These are phyloP conservation scores for Tragelaphus buxtoni DNA, from an alignment of 2,113 vertebrate genomes.

Conservation along the genomic window DNA sequence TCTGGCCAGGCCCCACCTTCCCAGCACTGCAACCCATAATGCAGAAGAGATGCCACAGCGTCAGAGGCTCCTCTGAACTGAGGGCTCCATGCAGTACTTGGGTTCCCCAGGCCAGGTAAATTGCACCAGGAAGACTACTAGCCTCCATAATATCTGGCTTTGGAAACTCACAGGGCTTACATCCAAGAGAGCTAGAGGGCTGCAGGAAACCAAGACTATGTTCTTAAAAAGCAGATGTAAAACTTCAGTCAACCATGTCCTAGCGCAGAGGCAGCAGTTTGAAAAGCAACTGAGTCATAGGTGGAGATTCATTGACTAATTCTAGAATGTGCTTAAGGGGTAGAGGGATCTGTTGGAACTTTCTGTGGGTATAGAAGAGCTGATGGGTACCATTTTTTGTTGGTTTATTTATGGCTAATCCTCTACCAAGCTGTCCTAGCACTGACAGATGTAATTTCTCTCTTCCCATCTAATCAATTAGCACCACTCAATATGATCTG, in stretches of 20 bases:
- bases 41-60: neutral
- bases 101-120: neutral
- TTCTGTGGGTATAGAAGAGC: neutral
- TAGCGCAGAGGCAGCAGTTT: neutral
- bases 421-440: neutral
- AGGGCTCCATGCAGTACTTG: neutral
- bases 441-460: neutral
- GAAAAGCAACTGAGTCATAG: neutral
- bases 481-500: neutral
- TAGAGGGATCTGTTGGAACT: neutral
- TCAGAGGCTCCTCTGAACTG: neutral
- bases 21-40: neutral
- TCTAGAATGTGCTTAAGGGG: neutral
- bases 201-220: neutral
- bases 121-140: neutral
- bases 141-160: neutral
- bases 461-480: neutral
- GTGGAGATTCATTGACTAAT: neutral
- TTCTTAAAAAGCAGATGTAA: neutral
- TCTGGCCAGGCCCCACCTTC: neutral
- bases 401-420: neutral
- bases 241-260: neutral
- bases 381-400: neutral
- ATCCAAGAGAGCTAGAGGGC: neutral
- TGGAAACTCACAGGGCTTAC: neutral